Evolutionary conservation across 2,113 vertebrate species (phyloP).

Genomic region (Ovis canadensis): DNA sequence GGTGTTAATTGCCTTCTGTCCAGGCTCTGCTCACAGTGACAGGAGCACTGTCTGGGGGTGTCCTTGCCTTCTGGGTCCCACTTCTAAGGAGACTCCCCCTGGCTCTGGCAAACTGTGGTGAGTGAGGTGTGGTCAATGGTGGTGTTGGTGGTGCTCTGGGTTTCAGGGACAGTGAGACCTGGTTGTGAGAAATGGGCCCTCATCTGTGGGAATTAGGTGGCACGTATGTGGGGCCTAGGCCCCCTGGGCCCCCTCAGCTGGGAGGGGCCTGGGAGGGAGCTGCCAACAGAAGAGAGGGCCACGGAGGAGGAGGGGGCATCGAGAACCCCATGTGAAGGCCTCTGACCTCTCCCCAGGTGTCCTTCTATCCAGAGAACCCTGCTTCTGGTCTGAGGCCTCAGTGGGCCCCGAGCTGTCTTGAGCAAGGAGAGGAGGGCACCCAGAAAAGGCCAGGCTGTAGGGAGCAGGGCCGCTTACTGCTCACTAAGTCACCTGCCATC

Average conservation of each 20-base stretch:
- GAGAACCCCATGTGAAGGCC: not conserved
- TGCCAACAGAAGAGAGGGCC: not conserved
- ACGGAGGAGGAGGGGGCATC: fast-evolving
- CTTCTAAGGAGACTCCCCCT: not conserved
- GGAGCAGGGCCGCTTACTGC: not conserved
- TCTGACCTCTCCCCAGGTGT: not conserved
- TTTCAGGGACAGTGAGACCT: not conserved
- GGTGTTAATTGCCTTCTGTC: not conserved
- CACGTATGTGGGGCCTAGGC: not conserved
- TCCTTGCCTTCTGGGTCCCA: not conserved
- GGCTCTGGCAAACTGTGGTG: not conserved
- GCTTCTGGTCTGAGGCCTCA: not conserved
- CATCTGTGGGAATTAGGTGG: not conserved
- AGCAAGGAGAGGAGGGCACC: too few species aligned
- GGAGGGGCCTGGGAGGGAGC: not conserved
- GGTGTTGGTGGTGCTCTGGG: not conserved
- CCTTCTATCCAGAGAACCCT: not conserved
- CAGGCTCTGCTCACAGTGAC: not conserved
- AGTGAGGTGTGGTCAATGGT: not conserved
- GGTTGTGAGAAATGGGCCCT: not conserved
- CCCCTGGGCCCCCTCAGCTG: not conserved
- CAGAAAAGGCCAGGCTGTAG: not conserved
- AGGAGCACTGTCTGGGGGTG: fast-evolving
- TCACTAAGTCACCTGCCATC: fast-evolving
- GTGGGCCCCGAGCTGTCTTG: not conserved